A percentile compares a stretch with the other conserved stretches of the same genome.
These are phyloP conservation scores for Apodemus sylvaticus DNA, from an alignment of 2,113 vertebrate genomes.

Conservation along the genomic window DNA sequence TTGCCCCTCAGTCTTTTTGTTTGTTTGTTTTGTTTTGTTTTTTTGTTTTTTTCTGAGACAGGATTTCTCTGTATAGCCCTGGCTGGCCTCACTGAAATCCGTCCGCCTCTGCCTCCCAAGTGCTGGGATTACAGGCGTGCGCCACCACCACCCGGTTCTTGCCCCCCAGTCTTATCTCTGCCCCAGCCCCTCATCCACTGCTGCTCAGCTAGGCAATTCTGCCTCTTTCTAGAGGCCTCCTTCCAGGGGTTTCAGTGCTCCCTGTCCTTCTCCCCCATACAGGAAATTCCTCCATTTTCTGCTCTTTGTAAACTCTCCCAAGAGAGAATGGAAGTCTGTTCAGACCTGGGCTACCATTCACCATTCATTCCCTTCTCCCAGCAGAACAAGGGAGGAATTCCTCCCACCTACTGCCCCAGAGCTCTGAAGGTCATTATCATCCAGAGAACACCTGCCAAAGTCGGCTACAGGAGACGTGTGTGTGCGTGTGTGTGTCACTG, in stretches of 20 bases:
- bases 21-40: no score
- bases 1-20: background rate
- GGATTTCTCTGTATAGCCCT: no score
- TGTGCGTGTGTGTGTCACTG: background rate
- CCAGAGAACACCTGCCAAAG: background rate
- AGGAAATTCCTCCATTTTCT: background rate
- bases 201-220: background rate
- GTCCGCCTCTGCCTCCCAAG: no score
- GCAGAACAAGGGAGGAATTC: background rate
- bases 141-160: no score
- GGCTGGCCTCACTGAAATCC: no score
- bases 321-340: background rate
- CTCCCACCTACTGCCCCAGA: background rate
- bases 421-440: background rate
- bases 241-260: background rate
- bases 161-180: background rate
- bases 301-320: background rate
- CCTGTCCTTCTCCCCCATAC: background rate
- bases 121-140: no score
- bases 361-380: background rate
- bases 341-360: background rate
- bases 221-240: background rate
- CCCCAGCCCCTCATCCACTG: background rate
- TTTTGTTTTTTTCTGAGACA: no score
- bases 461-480: background rate